These are phyloP conservation scores for Ametastegia equiseti DNA, from an alignment of 2,888 invertebrate species.

Conservation along the genomic window DNA sequence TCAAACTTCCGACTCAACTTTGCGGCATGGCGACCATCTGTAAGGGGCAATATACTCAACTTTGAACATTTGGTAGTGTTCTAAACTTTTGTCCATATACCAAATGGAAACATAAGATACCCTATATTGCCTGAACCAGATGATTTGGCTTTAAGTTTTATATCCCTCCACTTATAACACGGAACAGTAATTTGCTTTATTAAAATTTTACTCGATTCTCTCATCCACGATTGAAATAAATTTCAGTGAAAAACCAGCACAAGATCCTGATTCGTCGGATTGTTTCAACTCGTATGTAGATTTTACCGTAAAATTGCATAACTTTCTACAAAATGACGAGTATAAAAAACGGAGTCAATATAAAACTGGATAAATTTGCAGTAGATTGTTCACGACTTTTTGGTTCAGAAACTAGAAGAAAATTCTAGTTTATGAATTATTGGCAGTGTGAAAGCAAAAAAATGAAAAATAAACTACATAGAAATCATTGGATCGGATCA, in stretches of 20 bases:
- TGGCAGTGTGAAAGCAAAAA: not conserved
- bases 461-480: not conserved
- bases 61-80: not conserved
- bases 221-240: not conserved
- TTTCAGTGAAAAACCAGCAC: not conserved
- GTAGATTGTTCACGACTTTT: no score
- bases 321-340: no score
- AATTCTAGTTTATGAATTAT: no score
- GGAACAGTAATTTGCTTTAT: not conserved
- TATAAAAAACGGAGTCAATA: no score
- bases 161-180: not conserved
- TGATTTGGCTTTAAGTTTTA: constrained; percentile 14
- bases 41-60: constrained; percentile 12
- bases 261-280: no score
- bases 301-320: no score
- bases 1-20: not conserved
- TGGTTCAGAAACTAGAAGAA: no score
- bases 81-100: constrained; percentile 1
- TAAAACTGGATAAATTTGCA: no score
- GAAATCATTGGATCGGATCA: no score
- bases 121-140: not conserved
- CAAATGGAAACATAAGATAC: not conserved
- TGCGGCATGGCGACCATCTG: constrained; percentile 33
- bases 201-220: not conserved
- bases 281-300: no score